Percentiles rank a stretch among this genome's conserved stretches.
These are phyloP conservation scores for Piaya cayana DNA, from an alignment of 2,113 vertebrate genomes.

Conservation along the genomic window DNA sequence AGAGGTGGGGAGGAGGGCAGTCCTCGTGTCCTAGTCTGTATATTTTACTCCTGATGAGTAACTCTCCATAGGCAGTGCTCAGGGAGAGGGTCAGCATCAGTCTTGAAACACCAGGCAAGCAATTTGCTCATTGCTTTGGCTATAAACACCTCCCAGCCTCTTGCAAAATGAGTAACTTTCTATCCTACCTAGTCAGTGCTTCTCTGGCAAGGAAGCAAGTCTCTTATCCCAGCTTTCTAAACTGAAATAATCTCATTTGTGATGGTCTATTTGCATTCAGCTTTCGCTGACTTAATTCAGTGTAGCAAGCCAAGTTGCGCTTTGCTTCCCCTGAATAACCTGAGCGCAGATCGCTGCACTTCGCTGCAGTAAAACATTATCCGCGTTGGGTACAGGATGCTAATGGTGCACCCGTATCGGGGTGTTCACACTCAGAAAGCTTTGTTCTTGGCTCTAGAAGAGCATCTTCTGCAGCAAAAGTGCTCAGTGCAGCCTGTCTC, in stretches of 20 bases:
- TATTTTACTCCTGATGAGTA: background rate
- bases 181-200: accelerated
- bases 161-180: accelerated
- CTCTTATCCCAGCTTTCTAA: background rate
- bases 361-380: accelerated
- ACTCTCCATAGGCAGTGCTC: accelerated
- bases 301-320: background rate
- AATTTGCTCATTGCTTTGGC: accelerated
- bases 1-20: background rate
- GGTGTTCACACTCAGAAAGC: background rate
- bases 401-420: accelerated
- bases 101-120: background rate
- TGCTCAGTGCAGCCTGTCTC: background rate
- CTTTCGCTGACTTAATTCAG: background rate
- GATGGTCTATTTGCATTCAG: background rate
- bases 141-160: background rate
- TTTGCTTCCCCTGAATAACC: accelerated
- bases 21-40: background rate
- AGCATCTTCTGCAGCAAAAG: background rate
- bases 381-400: accelerated
- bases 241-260: background rate
- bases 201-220: background rate
- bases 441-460: accelerated
- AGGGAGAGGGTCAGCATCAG: background rate
- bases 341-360: background rate